Conservation (phyloP, 1,140 invertebrate species). For the Centruroides sculpturatus region DNA sequence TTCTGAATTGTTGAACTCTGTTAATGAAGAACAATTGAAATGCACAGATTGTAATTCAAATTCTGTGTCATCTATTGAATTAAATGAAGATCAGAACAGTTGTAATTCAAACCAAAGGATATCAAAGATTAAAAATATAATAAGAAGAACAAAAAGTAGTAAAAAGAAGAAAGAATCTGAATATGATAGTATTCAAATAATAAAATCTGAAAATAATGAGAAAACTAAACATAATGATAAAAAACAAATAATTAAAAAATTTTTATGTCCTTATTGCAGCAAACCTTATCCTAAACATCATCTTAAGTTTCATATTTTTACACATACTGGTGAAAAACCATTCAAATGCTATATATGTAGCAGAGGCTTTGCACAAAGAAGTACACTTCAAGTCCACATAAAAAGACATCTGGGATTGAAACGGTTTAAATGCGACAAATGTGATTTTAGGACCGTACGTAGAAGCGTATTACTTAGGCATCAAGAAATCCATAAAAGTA, state of each 20-base stretch:
- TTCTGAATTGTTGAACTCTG: not conserved
- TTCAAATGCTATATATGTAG: constrained; percentile 26
- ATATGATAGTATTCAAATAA: too few species aligned
- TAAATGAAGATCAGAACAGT: too few species aligned
- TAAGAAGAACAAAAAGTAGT: too few species aligned
- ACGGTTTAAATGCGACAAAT: constrained; percentile 32
- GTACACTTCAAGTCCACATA: constrained; percentile 23
- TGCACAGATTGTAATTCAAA: not conserved
- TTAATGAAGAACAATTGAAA: not conserved
- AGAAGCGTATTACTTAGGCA: constrained; percentile 22
- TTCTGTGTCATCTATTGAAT: too few species aligned
- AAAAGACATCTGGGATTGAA: constrained; percentile 32
- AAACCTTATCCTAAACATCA: constrained; percentile 16
- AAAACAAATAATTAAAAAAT: constrained; percentile 1
- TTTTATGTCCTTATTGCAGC: constrained; percentile 18
- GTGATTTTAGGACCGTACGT: constrained; percentile 30
- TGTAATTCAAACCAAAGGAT: too few species aligned
- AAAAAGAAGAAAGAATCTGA: too few species aligned
- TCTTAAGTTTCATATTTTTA: constrained; percentile 2
- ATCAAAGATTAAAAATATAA: too few species aligned
- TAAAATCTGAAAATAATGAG: not conserved
- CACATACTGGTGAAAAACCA: constrained; percentile 14
- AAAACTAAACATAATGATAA: not conserved
- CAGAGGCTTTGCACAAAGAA: constrained; percentile 39
- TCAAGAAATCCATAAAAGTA: constrained; percentile 18